Base-by-base conservation (phyloP, 2,888 invertebrate species). In the Actias luna region DNA sequence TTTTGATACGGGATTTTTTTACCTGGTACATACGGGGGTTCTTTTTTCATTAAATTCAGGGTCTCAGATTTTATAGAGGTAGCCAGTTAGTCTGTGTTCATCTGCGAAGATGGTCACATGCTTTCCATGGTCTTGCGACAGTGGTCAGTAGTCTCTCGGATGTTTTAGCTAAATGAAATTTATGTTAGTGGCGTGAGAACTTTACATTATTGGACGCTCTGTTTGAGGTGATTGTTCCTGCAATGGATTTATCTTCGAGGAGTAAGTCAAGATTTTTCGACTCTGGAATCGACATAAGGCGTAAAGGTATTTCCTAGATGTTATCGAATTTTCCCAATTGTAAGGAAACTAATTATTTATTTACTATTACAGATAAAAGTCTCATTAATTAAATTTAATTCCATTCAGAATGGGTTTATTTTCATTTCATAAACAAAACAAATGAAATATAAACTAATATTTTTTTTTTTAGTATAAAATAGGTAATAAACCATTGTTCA, bases 221-320 rank as follows among this genome's bases (percentile, higher is more conserved):
- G 66, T 63, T 72, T 72, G 68, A 74, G 80, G 75, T 80, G 70
- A 12, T 74, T 69, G 64, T 58, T 72, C 79, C 73, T 75, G 80
- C 73, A 74, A 92, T 92, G 92, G 92, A 92, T 86, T 87, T 92
- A 66, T 90, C 92, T 69, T 80, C 91, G 79, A 76, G 92, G 84
- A 90, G 92, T 92, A 92, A 92, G 91, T 92, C 92, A 89, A 92
- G 92, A 91, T 92, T 92, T 92, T 92, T 90, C 87, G 92, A 92
- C 90, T 92, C 92, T 80, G 92, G 92, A 76, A 92, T 92, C 88
- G 88, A 89, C 83, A 79, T 92, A 79, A 85, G 92, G 71, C 90
- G 92, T 81, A 92, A 92, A 92, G 92, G 92, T 92, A 92, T 80
- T 81, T 73, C 67, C 63, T 65, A 67, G 65, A 58, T 60, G 65